These are phyloP conservation scores for Stenolophus ochropezus DNA, from an alignment of 2,888 invertebrate species.

Conservation along the genomic window DNA sequence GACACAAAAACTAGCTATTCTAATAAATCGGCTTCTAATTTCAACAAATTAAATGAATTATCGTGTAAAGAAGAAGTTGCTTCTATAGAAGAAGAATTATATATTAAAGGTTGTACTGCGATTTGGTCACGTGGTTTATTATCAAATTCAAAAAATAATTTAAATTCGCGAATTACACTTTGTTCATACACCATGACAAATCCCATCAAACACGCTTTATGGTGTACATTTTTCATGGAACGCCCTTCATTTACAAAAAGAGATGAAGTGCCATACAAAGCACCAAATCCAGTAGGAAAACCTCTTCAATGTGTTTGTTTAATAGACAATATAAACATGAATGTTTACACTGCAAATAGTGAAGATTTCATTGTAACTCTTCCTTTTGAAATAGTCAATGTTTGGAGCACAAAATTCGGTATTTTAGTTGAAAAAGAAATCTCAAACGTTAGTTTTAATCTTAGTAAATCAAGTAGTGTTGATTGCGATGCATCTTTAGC, in stretches of 20 bases:
- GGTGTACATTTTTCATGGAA: slow-evolving; percentile 80
- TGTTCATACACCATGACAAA: slow-evolving; percentile 88
- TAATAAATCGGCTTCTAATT: slow-evolving; percentile 64
- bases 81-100: slow-evolving; percentile 89
- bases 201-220: slow-evolving; percentile 87
- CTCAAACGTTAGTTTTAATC: slow-evolving; percentile 61
- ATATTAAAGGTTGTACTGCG: slow-evolving; percentile 88
- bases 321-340: slow-evolving; percentile 84
- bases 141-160: slow-evolving; percentile 74
- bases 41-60: slow-evolving; percentile 63
- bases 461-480: slow-evolving; percentile 45
- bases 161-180: slow-evolving; percentile 75
- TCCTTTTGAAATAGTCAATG: slow-evolving; percentile 86
- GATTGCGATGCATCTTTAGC: slow-evolving; percentile 78
- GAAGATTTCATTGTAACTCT: slow-evolving; percentile 88
- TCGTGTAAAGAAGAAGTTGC: slow-evolving; percentile 70
- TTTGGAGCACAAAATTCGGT: slow-evolving; percentile 91
- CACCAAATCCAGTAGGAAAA: slow-evolving; percentile 75
- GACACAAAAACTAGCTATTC: slow-evolving; percentile 53
- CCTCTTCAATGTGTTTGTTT: slow-evolving; percentile 82
- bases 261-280: slow-evolving; percentile 71
- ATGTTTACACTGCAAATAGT: slow-evolving; percentile 86
- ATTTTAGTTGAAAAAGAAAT: slow-evolving; percentile 86
- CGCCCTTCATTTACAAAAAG: slow-evolving; percentile 74
- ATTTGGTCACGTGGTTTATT: slow-evolving; percentile 84